Conservation (phyloP, 1,140 invertebrate genomes). For the Drosophila ohnishii region DNA sequence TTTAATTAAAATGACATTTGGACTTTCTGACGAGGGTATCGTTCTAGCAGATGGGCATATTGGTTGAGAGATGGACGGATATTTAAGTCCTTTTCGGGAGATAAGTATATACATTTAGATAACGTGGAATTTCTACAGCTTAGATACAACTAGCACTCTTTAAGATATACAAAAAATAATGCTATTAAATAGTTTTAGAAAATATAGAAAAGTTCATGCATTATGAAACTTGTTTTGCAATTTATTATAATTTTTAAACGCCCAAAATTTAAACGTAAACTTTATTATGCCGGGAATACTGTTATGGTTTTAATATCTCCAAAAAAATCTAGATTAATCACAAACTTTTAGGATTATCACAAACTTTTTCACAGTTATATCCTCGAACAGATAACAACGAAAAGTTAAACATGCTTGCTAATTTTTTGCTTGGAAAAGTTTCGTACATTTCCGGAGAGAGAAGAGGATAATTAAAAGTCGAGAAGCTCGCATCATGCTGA, state of each 20-base stretch:
- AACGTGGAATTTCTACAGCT: background rate
- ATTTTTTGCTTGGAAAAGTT: conserved; percentile 9
- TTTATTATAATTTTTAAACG: too few species aligned
- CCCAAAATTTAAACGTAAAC: background rate
- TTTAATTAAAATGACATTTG: conserved; percentile 48
- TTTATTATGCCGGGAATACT: too few species aligned
- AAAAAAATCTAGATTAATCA: background rate
- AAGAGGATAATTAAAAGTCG: conserved; percentile 42
- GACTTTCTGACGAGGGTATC: conserved; percentile 5
- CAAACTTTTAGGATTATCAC: conserved; percentile 1
- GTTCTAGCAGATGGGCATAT: background rate
- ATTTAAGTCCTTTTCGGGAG: background rate
- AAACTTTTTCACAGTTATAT: conserved; percentile 2
- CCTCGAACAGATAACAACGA: conserved; percentile 1
- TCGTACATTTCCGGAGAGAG: background rate
- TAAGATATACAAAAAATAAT: too few species aligned
- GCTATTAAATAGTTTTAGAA: background rate
- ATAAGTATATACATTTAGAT: background rate
- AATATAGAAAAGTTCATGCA: background rate
- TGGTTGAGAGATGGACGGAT: background rate
- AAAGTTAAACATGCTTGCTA: background rate
- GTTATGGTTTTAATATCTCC: background rate
- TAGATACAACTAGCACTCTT: background rate
- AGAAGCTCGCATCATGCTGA: conserved; percentile 29
- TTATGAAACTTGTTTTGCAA: background rate